A percentile compares a stretch with the other conserved stretches of the same genome.
These are phyloP conservation scores for Apocrypta bakeri DNA, from an alignment of 1,140 invertebrate genomes.

Conservation along the genomic window DNA sequence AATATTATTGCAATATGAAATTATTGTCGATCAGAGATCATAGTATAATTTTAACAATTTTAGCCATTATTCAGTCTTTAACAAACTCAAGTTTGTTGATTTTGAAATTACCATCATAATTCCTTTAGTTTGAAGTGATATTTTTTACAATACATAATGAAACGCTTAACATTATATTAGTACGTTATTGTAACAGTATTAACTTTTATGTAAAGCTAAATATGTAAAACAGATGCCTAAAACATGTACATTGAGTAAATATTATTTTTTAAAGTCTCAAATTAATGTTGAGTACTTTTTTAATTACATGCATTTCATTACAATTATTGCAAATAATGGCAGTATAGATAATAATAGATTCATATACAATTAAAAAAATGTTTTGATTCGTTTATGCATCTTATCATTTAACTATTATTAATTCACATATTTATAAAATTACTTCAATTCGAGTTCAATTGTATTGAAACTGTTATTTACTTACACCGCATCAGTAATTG, in stretches of 20 bases:
- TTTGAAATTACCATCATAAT: background rate
- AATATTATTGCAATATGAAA: constrained; percentile 22
- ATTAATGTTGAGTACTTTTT: background rate
- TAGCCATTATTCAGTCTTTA: constrained; percentile 44
- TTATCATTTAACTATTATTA: background rate
- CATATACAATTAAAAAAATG: no score
- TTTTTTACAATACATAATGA: background rate
- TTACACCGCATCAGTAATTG: background rate
- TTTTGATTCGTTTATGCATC: no score
- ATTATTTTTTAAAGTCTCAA: background rate
- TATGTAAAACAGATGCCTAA: background rate
- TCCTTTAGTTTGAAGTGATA: background rate
- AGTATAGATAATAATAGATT: no score
- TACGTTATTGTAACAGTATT: background rate
- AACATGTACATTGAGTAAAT: background rate
- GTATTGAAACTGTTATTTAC: background rate
- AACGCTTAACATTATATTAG: background rate
- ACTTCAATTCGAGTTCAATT: background rate
- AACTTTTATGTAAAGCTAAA: background rate
- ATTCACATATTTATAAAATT: background rate
- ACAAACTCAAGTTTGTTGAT: constrained; percentile 38
- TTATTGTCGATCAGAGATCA: constrained; percentile 48
- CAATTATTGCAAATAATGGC: no score
- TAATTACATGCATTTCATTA: background rate
- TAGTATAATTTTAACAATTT: constrained; percentile 29